A percentile compares a stretch with the other conserved stretches of the same genome.
Evolutionary conservation across 1,140 invertebrate genomes (phyloP).

Genomic region (Pectinophora gossypiella): DNA sequence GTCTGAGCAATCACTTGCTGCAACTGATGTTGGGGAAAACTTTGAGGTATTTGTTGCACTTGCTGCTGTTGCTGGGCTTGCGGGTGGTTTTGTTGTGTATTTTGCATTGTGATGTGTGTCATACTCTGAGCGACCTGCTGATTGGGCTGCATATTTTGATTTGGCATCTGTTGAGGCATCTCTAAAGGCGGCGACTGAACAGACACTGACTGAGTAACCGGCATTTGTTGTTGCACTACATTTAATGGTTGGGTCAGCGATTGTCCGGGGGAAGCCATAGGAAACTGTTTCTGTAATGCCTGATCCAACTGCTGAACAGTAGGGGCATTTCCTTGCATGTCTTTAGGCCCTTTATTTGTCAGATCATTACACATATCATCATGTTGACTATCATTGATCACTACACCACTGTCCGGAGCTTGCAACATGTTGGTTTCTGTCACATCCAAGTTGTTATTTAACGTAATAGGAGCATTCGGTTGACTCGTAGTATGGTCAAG

Average conservation of each 20-base stretch:
- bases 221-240: slow-evolving; percentile 66
- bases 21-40: slow-evolving; percentile 75
- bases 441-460: slow-evolving; percentile 69
- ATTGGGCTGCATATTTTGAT: slow-evolving; percentile 55
- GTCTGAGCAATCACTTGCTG: slow-evolving; percentile 74
- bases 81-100: slow-evolving; percentile 50
- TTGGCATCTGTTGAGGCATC: slow-evolving; percentile 68
- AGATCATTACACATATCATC: slow-evolving; percentile 67
- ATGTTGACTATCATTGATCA: slow-evolving; percentile 70
- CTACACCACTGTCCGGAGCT: slow-evolving; percentile 69
- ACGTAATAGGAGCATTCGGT: slow-evolving; percentile 63
- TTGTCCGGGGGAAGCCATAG: slow-evolving; percentile 71
- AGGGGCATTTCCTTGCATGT: slow-evolving; percentile 60
- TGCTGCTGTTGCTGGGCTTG: slow-evolving; percentile 56
- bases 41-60: slow-evolving; percentile 73
- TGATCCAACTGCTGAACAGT: slow-evolving; percentile 65
- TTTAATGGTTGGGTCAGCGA: slow-evolving; percentile 71
- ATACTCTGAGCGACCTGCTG: slow-evolving; percentile 69
- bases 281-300: slow-evolving; percentile 67
- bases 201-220: slow-evolving; percentile 63
- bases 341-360: slow-evolving; percentile 61
- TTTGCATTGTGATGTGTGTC: slow-evolving; percentile 71
- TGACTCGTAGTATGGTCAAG: slow-evolving; percentile 88
- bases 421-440: slow-evolving; percentile 53
- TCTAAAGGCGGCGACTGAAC: slow-evolving; percentile 73